Percentiles rank a stretch among this genome's conserved stretches.
Conservation (phyloP, 1,140 invertebrate genomes). For the Atta cephalotes region DNA sequence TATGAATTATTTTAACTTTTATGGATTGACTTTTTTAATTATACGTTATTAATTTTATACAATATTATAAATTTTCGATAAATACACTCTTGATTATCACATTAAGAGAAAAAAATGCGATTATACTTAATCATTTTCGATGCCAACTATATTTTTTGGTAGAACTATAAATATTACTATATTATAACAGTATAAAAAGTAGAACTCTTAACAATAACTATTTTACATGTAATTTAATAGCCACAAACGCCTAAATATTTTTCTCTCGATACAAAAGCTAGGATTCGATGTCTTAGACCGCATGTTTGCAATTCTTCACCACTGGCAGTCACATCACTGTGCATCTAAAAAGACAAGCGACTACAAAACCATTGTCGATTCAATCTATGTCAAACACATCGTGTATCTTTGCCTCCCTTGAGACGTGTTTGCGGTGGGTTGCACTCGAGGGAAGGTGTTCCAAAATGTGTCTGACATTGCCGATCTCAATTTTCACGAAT, state of each 20-base stretch:
- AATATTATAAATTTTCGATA: neutral
- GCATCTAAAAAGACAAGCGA: slow-evolving; percentile 49
- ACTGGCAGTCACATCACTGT: slow-evolving; percentile 7
- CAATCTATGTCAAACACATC: slow-evolving; percentile 57
- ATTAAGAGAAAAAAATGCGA: no score
- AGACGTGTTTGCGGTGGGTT: slow-evolving; percentile 51
- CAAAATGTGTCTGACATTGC: slow-evolving; percentile 44
- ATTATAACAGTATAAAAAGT: no score
- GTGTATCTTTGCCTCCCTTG: slow-evolving; percentile 43
- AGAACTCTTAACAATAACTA: no score
- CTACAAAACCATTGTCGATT: slow-evolving; percentile 56
- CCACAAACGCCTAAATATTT: no score
- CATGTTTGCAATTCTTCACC: slow-evolving; percentile 27
- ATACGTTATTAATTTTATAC: neutral
- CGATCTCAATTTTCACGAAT: slow-evolving; percentile 52
- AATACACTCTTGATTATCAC: neutral
- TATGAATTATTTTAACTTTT: neutral
- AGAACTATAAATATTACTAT: no score
- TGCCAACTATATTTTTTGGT: no score
- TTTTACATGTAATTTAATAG: no score
- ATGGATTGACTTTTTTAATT: neutral
- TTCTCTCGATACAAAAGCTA: neutral
- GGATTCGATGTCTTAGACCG: neutral
- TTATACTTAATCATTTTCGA: no score
- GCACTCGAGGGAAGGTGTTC: slow-evolving; percentile 7